Base-by-base conservation (phyloP, 2,888 invertebrate genomes). In the Zygogramma bicolorata region DNA sequence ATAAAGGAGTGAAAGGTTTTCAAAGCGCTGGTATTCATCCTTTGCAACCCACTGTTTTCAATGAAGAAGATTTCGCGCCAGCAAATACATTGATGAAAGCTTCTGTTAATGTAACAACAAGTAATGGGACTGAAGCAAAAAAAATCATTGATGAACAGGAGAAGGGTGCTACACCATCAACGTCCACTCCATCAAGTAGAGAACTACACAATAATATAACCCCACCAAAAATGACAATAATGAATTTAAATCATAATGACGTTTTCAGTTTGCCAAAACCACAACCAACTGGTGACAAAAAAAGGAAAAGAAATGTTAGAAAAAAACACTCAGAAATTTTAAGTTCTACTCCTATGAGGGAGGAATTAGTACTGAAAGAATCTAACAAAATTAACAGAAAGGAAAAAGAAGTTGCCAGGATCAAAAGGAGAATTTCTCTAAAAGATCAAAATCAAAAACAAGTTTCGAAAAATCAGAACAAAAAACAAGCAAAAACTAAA, bases 11-110 rank as follows among this genome's bases (percentile, higher is more conserved):
- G 46, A 46, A 46, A 46, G 20, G 46, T 46, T 46, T 46, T 20
- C 46, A 46, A 46, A 46, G 46, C 46, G 46, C 46, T 46, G 46
- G 3, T 46, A n/a, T n/a, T n/a, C n/a, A n/a, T n/a, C n/a, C n/a
- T n/a, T n/a, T n/a, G n/a, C n/a, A n/a, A n/a, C n/a, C 53, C 49
- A 65, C 65, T 65, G 53, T 53, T 53, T 65, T 65, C 65, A 65
- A 53, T 63, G 46, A 63, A 63, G 29, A 49, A 63, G 63, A 63
- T 63, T 42, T 63, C 29, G 63, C 46, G 25, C 63, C 46, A 27
- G 25, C 42, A 46, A 46, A 63, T 65, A 65, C 49, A 65, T 65
- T 65, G 49, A 29, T 65, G 49, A 31, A 65, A 31, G 42, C 42
- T 46, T 18, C 49, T 65, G 31, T 65, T 65, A 49, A 31, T 49